A percentile compares a stretch with the other conserved stretches of the same genome.
phyloP scores from a whole-genome alignment of 1,140 invertebrate species.

The Lordiphosa stackelbergi region DNA sequence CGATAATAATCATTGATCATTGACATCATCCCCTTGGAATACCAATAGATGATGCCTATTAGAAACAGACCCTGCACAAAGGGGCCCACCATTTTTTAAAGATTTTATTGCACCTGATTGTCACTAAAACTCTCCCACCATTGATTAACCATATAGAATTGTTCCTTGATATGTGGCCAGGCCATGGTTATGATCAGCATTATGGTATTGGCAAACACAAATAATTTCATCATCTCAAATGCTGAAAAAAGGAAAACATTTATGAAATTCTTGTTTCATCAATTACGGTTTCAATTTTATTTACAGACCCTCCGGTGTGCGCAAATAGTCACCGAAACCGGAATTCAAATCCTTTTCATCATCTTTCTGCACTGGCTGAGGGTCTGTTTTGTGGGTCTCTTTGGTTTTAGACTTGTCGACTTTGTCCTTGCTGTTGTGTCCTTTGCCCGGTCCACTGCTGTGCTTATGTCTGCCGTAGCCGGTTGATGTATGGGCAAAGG shows the following conservation, averaged over 20 bases:
- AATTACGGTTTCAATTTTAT: slow-evolving; percentile 1
- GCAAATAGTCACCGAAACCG: slow-evolving; percentile 72
- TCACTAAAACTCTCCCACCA: slow-evolving; percentile 56
- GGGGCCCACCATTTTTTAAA: slow-evolving; percentile 61
- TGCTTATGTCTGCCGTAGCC: slow-evolving; percentile 70
- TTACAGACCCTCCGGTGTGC: slow-evolving; percentile 73
- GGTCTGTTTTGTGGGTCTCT: slow-evolving; percentile 12
- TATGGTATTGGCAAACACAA: slow-evolving; percentile 73
- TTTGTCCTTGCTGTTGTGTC: slow-evolving; percentile 40
- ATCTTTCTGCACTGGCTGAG: slow-evolving; percentile 37
- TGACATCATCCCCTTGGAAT: slow-evolving; percentile 71
- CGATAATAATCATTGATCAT: slow-evolving; percentile 76
- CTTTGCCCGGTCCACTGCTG: slow-evolving; percentile 40
- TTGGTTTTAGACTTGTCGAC: slow-evolving; percentile 32
- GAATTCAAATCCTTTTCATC: slow-evolving; percentile 73
- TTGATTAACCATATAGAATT: slow-evolving; percentile 62
- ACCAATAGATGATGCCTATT: slow-evolving; percentile 75
- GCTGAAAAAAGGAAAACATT: slow-evolving; percentile 20
- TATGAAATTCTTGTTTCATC: not conserved
- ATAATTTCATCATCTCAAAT: slow-evolving; percentile 76
- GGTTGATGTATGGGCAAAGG: slow-evolving; percentile 67
- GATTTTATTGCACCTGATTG: slow-evolving; percentile 19
- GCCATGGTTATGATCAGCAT: slow-evolving; percentile 74
- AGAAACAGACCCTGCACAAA: slow-evolving; percentile 70
- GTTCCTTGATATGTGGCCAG: slow-evolving; percentile 68